phyloP scores from a whole-genome alignment of 2,888 invertebrate species.

The Euspilapteryx auroguttella region DNA sequence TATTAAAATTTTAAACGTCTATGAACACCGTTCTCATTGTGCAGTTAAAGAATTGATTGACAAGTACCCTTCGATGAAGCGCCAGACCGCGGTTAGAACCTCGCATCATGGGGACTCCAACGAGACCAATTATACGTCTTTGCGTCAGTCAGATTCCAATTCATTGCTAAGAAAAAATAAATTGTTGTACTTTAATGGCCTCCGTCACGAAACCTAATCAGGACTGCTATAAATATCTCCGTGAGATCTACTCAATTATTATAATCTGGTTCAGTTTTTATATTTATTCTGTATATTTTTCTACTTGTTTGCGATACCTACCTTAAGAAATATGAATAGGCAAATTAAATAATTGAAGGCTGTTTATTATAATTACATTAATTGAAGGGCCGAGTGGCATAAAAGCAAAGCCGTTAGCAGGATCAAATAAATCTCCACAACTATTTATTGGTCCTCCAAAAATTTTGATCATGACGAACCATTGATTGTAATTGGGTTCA shows the following conservation, averaged over 20 bases:
- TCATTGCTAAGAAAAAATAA: slow-evolving; percentile 18
- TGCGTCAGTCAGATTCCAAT: slow-evolving; percentile 10
- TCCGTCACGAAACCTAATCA: slow-evolving; percentile 10
- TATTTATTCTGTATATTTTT: neutral
- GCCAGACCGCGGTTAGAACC: no score
- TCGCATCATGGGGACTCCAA: neutral
- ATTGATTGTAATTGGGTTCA: slow-evolving; percentile 56
- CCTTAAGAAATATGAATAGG: neutral
- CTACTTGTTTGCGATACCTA: neutral
- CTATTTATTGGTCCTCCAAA: slow-evolving; percentile 43
- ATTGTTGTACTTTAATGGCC: slow-evolving; percentile 10
- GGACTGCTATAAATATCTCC: neutral
- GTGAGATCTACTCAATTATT: neutral
- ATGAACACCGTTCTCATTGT: no score
- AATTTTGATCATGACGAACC: slow-evolving; percentile 53
- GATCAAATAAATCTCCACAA: slow-evolving; percentile 9
- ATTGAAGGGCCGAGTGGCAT: no score
- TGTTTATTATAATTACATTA: no score
- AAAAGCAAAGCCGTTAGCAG: neutral
- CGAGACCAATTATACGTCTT: neutral
- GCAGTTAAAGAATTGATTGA: no score
- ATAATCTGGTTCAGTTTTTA: neutral
- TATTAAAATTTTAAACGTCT: no score
- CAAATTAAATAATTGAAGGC: neutral
- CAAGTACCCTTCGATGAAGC: no score